A percentile compares a stretch with the other conserved stretches of the same genome.
These are phyloP conservation scores for Steinernema feltiae DNA, from an alignment of 1,140 invertebrate species.

Conservation along the genomic window DNA sequence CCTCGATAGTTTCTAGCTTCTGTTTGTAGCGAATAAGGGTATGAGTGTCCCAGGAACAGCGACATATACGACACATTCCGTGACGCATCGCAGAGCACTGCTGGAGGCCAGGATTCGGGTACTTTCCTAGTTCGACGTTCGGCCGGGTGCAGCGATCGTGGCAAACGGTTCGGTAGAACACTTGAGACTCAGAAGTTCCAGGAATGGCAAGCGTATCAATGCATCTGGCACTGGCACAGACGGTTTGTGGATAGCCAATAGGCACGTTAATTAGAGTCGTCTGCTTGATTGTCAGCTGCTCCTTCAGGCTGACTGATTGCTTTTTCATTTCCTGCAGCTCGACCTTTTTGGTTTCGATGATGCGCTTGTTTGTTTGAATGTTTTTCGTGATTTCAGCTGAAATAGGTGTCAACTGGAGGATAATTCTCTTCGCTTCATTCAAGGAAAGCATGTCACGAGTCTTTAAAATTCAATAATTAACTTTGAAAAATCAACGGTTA, in stretches of 20 bases:
- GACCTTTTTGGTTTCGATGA: slow-evolving; percentile 25
- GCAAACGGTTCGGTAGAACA: slow-evolving; percentile 5
- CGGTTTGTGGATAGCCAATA: slow-evolving; percentile 23
- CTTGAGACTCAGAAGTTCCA: background rate
- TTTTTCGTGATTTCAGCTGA: slow-evolving; percentile 34
- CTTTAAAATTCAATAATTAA: too few relatives aligned
- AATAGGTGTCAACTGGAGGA: slow-evolving; percentile 28
- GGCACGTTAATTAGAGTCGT: background rate
- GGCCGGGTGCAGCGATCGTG: slow-evolving; percentile 17
- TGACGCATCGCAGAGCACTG: background rate
- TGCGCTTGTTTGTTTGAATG: slow-evolving; percentile 30
- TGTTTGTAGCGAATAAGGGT: slow-evolving; percentile 7
- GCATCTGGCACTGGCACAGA: slow-evolving; percentile 22
- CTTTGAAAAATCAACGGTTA: too few relatives aligned
- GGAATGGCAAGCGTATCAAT: background rate
- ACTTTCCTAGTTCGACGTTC: background rate
- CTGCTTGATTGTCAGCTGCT: slow-evolving; percentile 13
- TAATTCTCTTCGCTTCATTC: slow-evolving; percentile 7
- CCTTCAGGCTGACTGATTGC: slow-evolving; percentile 5
- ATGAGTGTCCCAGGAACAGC: background rate
- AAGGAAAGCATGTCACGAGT: background rate
- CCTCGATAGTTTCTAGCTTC: background rate
- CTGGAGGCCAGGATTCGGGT: slow-evolving; percentile 18
- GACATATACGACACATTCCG: background rate
- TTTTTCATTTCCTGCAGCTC: slow-evolving; percentile 8